phyloP scores from a whole-genome alignment of 2,113 vertebrate species.

The Aegotheles bennettii region DNA sequence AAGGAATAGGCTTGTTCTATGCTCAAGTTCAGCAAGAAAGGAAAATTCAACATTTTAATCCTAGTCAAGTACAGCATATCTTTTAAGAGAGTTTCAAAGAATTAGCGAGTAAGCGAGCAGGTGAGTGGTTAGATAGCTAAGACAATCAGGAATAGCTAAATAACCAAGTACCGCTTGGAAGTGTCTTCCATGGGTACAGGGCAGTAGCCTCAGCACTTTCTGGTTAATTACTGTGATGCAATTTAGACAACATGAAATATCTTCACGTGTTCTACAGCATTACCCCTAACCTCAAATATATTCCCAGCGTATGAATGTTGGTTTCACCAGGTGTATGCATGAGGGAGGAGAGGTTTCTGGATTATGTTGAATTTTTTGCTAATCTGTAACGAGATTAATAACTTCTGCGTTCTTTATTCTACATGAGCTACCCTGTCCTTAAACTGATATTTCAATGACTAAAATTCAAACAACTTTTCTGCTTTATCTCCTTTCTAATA shows the following conservation, averaged over 20 bases:
- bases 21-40: neutral
- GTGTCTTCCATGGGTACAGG: neutral
- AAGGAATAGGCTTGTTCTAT: neutral
- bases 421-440: neutral
- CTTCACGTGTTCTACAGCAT: neutral
- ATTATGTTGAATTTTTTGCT: neutral
- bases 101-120: neutral
- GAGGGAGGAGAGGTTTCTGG: neutral
- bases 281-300: neutral
- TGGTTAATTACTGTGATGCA: neutral
- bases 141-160: neutral
- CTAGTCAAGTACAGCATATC: neutral
- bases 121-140: neutral
- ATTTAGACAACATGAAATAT: neutral
- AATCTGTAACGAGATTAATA: neutral
- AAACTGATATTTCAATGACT: neutral
- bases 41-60: neutral
- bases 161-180: neutral
- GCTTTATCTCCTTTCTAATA: neutral
- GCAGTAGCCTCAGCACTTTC: neutral
- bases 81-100: neutral
- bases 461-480: neutral
- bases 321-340: neutral
- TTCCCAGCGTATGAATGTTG: neutral
- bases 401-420: neutral